Evolutionary conservation across 2,113 vertebrate species (phyloP).

Genomic region (Pitta sordida): DNA sequence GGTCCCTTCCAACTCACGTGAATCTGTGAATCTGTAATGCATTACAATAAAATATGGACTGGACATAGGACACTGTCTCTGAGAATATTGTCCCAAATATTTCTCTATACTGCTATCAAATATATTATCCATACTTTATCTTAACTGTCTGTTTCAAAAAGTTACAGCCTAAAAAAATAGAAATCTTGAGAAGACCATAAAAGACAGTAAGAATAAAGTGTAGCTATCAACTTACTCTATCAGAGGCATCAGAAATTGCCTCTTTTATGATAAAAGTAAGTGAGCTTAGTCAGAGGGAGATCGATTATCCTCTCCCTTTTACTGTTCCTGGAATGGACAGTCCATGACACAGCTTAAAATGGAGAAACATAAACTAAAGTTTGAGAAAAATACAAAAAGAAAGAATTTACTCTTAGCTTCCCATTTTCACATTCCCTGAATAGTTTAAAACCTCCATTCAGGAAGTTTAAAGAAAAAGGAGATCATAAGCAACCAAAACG

Average conservation of each 20-base stretch:
- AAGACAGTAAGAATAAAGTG: background rate
- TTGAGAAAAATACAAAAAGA: background rate
- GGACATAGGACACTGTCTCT: background rate
- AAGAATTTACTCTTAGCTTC: background rate
- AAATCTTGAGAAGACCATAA: background rate
- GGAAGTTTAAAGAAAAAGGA: slow-evolving; percentile 35
- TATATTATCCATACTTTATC: background rate
- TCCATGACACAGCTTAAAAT: background rate
- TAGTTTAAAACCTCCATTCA: background rate
- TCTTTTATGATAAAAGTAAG: slow-evolving; percentile 18
- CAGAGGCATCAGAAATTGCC: background rate
- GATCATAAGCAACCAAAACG: slow-evolving; percentile 12
- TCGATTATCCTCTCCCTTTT: background rate
- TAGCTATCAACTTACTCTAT: background rate
- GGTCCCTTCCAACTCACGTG: too few species aligned
- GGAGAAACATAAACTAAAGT: background rate
- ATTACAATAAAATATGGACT: background rate
- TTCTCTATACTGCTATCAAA: background rate
- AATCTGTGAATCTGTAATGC: too few species aligned
- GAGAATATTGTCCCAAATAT: background rate
- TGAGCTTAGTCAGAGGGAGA: background rate
- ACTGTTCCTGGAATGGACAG: background rate
- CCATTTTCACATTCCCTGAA: slow-evolving; percentile 1
- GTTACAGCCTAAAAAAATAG: background rate
- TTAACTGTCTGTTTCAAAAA: background rate